Percentiles rank a stretch among this genome's conserved stretches.
Evolutionary conservation across 2,888 invertebrate species (phyloP).

Genomic region (Amiota minor): DNA sequence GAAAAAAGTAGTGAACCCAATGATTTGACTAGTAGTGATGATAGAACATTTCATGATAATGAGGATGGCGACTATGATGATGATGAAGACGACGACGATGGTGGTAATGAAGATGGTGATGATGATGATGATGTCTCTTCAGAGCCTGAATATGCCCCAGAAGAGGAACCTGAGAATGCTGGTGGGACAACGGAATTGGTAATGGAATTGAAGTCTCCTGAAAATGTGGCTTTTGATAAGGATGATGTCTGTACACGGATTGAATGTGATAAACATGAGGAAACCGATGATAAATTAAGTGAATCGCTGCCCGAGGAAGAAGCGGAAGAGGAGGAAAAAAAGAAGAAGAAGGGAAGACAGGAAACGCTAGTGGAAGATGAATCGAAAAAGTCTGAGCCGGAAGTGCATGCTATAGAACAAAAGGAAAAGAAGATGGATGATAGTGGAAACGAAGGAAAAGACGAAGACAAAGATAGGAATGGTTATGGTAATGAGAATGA

Average conservation of each 20-base stretch:
- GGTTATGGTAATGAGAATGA: neutral
- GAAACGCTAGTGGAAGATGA: neutral
- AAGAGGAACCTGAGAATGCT: neutral
- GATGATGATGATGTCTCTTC: slow-evolving; percentile 19
- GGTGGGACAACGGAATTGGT: neutral
- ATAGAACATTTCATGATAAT: slow-evolving; percentile 55
- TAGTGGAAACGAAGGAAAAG: neutral
- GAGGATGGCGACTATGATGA: slow-evolving; percentile 42
- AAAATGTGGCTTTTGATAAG: slow-evolving; percentile 31
- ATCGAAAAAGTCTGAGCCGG: neutral
- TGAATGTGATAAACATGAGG: neutral
- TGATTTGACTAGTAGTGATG: slow-evolving; percentile 56
- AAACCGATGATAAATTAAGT: slow-evolving; percentile 14
- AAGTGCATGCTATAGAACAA: neutral
- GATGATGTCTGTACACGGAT: neutral
- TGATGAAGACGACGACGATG: slow-evolving; percentile 18
- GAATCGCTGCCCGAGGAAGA: neutral
- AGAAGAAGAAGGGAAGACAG: neutral
- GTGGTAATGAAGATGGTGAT: slow-evolving; percentile 39
- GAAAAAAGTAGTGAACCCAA: slow-evolving; percentile 61
- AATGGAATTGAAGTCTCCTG: slow-evolving; percentile 40
- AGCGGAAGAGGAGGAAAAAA: neutral
- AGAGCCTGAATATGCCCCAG: neutral
- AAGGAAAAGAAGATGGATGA: neutral
- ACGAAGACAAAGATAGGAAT: neutral